Evolutionary conservation across 2,888 invertebrate species (phyloP).

Genomic region (Incurvaria masculella): DNA sequence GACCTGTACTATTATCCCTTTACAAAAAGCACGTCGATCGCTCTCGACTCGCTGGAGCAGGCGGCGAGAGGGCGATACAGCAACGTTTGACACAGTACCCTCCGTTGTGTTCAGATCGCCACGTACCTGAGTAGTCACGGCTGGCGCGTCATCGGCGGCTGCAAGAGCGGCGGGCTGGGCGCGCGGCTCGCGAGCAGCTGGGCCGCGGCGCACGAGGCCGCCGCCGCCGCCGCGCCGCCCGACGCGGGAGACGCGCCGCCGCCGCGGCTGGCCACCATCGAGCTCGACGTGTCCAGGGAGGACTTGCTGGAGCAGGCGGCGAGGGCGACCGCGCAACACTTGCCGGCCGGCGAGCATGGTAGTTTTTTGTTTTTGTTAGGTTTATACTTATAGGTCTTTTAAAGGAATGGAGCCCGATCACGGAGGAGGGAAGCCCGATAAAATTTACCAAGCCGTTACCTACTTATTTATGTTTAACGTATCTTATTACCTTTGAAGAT

Average conservation of each 20-base stretch:
- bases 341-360: conserved; percentile 83
- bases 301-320: conserved; percentile 78
- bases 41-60: no score
- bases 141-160: conserved; percentile 77
- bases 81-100: no score
- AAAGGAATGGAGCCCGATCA: no score
- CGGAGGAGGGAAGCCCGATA: no score
- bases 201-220: conserved; percentile 49
- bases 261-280: conserved; percentile 64
- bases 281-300: conserved; percentile 76
- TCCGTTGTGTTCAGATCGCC: no score
- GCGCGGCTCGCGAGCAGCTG: conserved; percentile 60
- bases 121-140: conserved; percentile 69
- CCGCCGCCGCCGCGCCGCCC: conserved; percentile 20
- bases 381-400: background rate
- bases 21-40: no score
- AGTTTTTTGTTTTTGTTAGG: conserved; percentile 18
- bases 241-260: conserved; percentile 44
- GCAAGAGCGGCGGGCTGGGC: conserved; percentile 59
- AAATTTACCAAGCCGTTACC: no score
- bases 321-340: conserved; percentile 71
- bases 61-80: no score
- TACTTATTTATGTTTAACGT: no score
- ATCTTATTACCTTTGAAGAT: no score
- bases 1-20: no score